Conservation (phyloP, 2,797 vertebrate genomes). For the Lepidocolaptes lacrymiger region DNA sequence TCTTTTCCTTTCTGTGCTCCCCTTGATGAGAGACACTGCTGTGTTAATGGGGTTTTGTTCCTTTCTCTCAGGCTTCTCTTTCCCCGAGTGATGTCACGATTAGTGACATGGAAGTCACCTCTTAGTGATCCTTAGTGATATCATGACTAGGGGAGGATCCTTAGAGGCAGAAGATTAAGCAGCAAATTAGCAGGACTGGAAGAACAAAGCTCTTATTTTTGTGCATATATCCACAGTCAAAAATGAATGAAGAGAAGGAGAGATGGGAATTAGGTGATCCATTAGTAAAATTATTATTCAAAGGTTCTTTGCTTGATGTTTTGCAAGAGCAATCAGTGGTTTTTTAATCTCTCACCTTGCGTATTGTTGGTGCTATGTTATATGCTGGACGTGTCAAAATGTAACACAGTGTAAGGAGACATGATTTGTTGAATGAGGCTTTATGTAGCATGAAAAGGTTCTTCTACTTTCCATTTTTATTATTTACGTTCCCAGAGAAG, state of each 20-base stretch:
- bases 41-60: constrained; percentile 33
- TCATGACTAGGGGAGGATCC: background rate
- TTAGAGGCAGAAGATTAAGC: constrained; percentile 9
- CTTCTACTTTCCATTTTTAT: constrained; percentile 13
- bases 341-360: constrained; percentile 34
- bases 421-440: constrained; percentile 14
- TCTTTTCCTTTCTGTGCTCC: background rate
- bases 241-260: background rate
- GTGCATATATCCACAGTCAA: background rate
- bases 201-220: constrained; percentile 17
- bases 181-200: background rate
- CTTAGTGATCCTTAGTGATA: background rate
- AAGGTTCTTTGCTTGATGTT: background rate
- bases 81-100: background rate
- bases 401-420: background rate
- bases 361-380: background rate
- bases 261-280: background rate
- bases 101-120: constrained; percentile 14
- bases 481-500: constrained; percentile 55
- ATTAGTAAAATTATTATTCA: constrained; percentile 22
- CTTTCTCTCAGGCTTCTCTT: constrained; percentile 25
- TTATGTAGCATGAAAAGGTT: constrained; percentile 46
- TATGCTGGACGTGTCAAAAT: constrained; percentile 15
- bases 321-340: background rate
- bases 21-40: constrained; percentile 27